phyloP scores from a whole-genome alignment of 2,797 vertebrate genomes.

The Aeoliscus strigatus region DNA sequence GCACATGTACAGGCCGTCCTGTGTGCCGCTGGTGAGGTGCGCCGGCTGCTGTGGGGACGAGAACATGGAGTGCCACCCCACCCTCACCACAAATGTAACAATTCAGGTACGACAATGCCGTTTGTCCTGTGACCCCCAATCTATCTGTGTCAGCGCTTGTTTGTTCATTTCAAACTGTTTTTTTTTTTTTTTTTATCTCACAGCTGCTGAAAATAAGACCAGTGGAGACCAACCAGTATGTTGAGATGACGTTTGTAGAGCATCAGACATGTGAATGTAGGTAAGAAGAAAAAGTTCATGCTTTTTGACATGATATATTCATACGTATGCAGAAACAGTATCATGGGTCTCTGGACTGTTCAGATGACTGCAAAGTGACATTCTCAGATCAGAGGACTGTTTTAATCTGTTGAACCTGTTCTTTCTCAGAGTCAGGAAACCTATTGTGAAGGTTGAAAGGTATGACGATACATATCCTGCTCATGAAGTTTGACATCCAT shows the following conservation, averaged over 20 bases:
- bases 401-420: constrained; percentile 35
- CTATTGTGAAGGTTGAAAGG: constrained; percentile 58
- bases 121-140: too few species aligned
- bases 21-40: constrained; percentile 87
- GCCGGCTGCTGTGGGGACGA: constrained; percentile 91
- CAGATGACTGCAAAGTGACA: too few species aligned
- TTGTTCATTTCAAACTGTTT: constrained; percentile 12
- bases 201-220: constrained; percentile 89
- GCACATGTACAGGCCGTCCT: constrained; percentile 89
- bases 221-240: constrained; percentile 76
- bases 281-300: constrained; percentile 77
- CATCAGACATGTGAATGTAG: constrained; percentile 92
- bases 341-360: too few species aligned
- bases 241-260: constrained; percentile 89
- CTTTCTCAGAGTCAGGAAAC: constrained; percentile 61
- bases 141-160: not conserved
- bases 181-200: too few species aligned
- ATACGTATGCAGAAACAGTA: constrained; percentile 8
- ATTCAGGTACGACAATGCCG: constrained; percentile 81
- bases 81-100: constrained; percentile 80
- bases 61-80: constrained; percentile 83
- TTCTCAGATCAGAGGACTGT: not conserved
- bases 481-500: not conserved
- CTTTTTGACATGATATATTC: constrained; percentile 33
- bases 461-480: constrained; percentile 31